Percentiles rank a stretch among this genome's conserved stretches.
phyloP scores from a whole-genome alignment of 2,797 vertebrate species.

The Coccyzus lansbergi region DNA sequence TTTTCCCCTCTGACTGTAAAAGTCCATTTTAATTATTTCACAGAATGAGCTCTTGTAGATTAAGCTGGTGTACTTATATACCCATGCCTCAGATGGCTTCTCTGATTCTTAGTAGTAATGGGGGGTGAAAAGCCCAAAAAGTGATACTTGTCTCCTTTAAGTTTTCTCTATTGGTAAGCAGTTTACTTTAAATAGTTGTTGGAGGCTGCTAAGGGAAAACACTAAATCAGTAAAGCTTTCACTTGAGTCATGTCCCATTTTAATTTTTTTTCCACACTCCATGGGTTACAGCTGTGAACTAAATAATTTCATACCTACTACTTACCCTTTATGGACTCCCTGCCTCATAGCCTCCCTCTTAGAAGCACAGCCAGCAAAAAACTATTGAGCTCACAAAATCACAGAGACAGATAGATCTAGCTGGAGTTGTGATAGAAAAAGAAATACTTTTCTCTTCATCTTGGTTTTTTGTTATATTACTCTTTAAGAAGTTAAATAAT shows the following conservation, averaged over 20 bases:
- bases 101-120: neutral
- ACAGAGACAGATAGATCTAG: neutral
- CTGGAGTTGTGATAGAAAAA: neutral
- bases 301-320: neutral
- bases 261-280: neutral
- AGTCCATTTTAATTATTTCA: conserved; percentile 36
- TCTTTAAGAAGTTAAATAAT: neutral
- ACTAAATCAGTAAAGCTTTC: neutral
- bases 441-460: neutral
- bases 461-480: neutral
- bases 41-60: neutral
- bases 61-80: neutral
- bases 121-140: fast-evolving
- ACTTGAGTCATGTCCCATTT: neutral
- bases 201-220: neutral
- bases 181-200: neutral
- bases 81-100: neutral
- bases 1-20: neutral
- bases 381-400: neutral
- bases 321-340: neutral
- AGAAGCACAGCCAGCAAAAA: neutral
- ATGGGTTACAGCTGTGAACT: neutral
- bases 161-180: neutral
- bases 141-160: neutral
- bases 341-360: neutral